A percentile compares a stretch with the other conserved stretches of the same genome.
Conservation (phyloP, 1,140 invertebrate species). For the Drosophila carrolli region DNA sequence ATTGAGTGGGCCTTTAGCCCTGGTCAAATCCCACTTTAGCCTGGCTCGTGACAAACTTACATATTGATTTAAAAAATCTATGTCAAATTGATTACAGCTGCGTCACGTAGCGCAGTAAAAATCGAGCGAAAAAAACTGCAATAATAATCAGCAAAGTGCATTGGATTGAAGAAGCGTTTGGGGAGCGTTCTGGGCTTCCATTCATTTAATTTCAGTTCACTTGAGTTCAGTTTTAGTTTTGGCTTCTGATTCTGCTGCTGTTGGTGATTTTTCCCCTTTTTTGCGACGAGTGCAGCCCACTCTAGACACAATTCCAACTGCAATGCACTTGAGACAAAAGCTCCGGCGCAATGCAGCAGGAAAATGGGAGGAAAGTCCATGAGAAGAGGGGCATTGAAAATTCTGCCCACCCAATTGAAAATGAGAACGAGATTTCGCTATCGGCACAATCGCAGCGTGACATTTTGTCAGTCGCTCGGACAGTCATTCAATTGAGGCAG, state of each 20-base stretch:
- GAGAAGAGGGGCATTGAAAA: conserved; percentile 23
- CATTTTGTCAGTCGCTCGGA: conserved; percentile 45
- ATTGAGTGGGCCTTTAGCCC: conserved; percentile 12
- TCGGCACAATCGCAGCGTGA: conserved; percentile 73
- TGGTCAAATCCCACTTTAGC: conserved; percentile 22
- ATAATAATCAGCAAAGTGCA: conserved; percentile 78
- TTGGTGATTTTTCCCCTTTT: conserved; percentile 12
- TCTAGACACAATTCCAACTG: conserved; percentile 68
- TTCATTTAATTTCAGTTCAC: conserved; percentile 26
- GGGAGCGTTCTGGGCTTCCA: conserved; percentile 15
- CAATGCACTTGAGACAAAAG: conserved; percentile 71
- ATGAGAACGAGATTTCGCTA: conserved; percentile 64
- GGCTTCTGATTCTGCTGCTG: conserved; percentile 4
- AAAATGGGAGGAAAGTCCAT: conserved; percentile 13
- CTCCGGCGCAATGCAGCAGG: conserved; percentile 41
- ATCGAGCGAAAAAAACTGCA: conserved; percentile 36
- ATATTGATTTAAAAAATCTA: conserved; percentile 76
- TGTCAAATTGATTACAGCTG: conserved; percentile 74
- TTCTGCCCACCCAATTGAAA: conserved; percentile 27
- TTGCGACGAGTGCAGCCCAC: conserved; percentile 40
- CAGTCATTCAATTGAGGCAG: conserved; percentile 51
- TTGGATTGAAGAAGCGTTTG: conserved; percentile 36
- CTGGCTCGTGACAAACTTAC: conserved; percentile 41
- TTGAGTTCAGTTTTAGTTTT: conserved; percentile 28
- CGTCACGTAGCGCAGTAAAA: conserved; percentile 39